Evolutionary conservation across 1,140 invertebrate genomes (phyloP).

Genomic region (Cydia strobilella): DNA sequence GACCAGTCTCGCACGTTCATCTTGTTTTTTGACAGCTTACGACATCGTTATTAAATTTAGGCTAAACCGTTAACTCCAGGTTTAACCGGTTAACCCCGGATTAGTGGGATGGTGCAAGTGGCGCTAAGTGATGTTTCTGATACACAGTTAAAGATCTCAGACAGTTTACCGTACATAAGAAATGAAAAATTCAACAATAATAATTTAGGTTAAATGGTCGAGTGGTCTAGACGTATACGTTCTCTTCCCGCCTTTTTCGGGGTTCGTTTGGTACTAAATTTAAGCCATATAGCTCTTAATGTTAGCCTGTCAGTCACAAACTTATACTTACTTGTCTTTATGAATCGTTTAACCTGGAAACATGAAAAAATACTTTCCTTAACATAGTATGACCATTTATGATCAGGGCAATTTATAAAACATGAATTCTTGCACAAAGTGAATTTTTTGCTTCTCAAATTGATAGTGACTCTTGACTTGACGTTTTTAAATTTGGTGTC

Average conservation of each 20-base stretch:
- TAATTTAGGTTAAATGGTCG: conserved; percentile 18
- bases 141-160: too few species aligned
- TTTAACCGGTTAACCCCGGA: too few species aligned
- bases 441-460: too few species aligned
- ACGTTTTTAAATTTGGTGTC: too few species aligned
- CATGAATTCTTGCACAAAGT: not conserved
- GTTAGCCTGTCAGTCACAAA: conserved; percentile 22
- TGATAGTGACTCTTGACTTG: too few species aligned
- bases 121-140: too few species aligned
- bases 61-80: too few species aligned
- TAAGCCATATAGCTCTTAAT: conserved; percentile 16
- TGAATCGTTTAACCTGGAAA: conserved; percentile 31
- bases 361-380: conserved; percentile 14
- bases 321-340: conserved; percentile 30
- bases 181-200: not conserved
- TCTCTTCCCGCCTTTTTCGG: conserved; percentile 16
- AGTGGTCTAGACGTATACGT: not conserved
- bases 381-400: conserved; percentile 26
- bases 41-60: not conserved
- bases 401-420: not conserved
- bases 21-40: not conserved
- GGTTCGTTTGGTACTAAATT: conserved; percentile 20
- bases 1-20: too few species aligned
- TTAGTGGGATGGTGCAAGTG: too few species aligned
- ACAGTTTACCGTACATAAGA: not conserved